A percentile compares a stretch with the other conserved stretches of the same genome.
These are phyloP conservation scores for Melinaea menophilus DNA, from an alignment of 2,888 invertebrate species.

Conservation along the genomic window DNA sequence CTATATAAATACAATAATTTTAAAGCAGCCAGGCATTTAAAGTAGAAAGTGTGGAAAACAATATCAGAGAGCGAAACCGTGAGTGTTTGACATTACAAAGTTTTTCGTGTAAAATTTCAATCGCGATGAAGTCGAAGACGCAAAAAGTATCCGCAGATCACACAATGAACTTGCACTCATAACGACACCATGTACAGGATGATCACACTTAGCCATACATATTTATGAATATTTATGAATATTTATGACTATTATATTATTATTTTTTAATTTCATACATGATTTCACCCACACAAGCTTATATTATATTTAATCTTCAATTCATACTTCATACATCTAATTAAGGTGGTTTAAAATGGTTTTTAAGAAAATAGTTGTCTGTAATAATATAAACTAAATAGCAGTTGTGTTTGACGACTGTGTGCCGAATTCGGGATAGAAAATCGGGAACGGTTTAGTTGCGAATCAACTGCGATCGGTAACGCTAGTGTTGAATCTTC, in stretches of 20 bases:
- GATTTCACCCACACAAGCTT: too few species aligned
- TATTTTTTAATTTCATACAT: too few species aligned
- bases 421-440: constrained; percentile 11
- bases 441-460: constrained; percentile 32
- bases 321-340: too few species aligned
- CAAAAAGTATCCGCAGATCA: constrained; percentile 48
- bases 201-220: constrained; percentile 24
- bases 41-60: constrained; percentile 49
- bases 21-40: constrained; percentile 22
- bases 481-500: constrained; percentile 27
- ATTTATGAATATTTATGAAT: too few species aligned
- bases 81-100: constrained; percentile 46
- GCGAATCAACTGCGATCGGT: constrained; percentile 30
- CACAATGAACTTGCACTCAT: constrained; percentile 65
- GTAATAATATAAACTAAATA: background rate
- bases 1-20: background rate
- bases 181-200: constrained; percentile 41
- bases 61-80: constrained; percentile 57
- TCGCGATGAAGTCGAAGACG: constrained; percentile 47
- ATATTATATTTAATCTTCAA: too few species aligned
- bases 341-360: too few species aligned
- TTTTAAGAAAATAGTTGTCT: too few species aligned
- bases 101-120: constrained; percentile 50
- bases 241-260: too few species aligned
- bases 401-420: background rate